Percentiles rank a stretch among this genome's conserved stretches.
Evolutionary conservation across 2,888 invertebrate species (phyloP).

Genomic region (Mesorhabditis spiculigera): DNA sequence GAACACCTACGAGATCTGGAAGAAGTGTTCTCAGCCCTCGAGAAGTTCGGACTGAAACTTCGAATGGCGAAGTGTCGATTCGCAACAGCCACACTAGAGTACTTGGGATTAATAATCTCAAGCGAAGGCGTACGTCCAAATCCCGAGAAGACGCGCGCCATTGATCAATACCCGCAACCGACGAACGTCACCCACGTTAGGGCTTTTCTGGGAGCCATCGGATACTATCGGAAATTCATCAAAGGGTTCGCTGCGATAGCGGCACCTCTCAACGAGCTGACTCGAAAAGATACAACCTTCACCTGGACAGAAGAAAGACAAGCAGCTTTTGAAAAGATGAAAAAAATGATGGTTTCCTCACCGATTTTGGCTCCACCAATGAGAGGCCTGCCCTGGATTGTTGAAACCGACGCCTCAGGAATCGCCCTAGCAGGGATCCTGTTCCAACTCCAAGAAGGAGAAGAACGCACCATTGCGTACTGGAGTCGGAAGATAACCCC

Average conservation of each 20-base stretch:
- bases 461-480: constrained; percentile 15
- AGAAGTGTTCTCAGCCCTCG: constrained; percentile 5
- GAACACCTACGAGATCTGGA: constrained; percentile 13
- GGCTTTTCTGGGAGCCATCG: constrained; percentile 11
- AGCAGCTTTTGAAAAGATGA: constrained; percentile 9
- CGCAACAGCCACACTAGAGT: not conserved
- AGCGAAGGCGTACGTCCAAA: constrained; percentile 2
- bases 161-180: constrained; percentile 11
- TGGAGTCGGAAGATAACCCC: constrained; percentile 12
- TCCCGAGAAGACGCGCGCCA: not conserved
- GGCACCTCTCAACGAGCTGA: constrained; percentile 11
- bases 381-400: constrained; percentile 15
- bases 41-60: constrained; percentile 5
- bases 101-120: constrained; percentile 11
- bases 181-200: constrained; percentile 8
- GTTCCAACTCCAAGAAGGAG: constrained; percentile 12
- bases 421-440: constrained; percentile 20
- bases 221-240: constrained; percentile 14
- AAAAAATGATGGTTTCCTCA: constrained; percentile 7
- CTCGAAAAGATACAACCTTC: not conserved
- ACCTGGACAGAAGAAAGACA: constrained; percentile 9
- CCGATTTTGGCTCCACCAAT: constrained; percentile 18
- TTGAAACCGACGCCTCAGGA: constrained; percentile 20
- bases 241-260: constrained; percentile 9
- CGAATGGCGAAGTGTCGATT: constrained; percentile 7